Base-by-base conservation (phyloP, 2,888 invertebrate species). In the Caenorhabditis sulstoni region DNA sequence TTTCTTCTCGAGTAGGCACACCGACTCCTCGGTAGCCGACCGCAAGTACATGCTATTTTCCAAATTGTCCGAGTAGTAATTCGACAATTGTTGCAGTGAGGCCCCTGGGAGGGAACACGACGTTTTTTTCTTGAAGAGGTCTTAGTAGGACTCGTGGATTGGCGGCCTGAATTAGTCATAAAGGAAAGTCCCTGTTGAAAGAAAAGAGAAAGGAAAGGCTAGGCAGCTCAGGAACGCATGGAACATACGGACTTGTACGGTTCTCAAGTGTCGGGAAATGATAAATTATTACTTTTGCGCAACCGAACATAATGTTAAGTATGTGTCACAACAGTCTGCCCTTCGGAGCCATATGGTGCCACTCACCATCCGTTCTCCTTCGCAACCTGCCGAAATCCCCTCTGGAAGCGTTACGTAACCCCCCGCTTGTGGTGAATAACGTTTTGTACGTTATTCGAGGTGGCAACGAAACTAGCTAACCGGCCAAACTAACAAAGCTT, bases 241-340 rank as follows among this genome's bases (percentile, higher is more conserved):
- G 18, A 50, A 37, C 73, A 73, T 22, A 73, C 57, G 71, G 71
- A 57, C 53, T 50, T 22, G 18, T 45, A 70, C 44, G 55, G 71
- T 29, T 73, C 58, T 73, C 73, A 64, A 73, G 66, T 66, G 74
- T 66, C 66, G 65, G 74, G 53, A 65, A 66, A 47, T 58, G 70
- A 77, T 77, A 77, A 77, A 77, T 77, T 77, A 77, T 76, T 29
- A 57, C 12, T 67, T 77, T 79, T 64, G 45, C 79, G 79, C 64
- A 79, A 79, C 57, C 22, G 58, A 58, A 73, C 79, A 79, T 67
- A 64, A 62, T 68, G 79, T 79, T 79, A 73, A 73, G 73, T 79
- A 73, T 73, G 73, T 77, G 77, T 77, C 57, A 77, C 52, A 70
- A 70, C 70, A 70, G 57, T 59, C 65, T 59, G 70, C 29, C 7